phyloP scores from a whole-genome alignment of 64 coral and sea anemone species.

The Orbicella faveolata region DNA sequence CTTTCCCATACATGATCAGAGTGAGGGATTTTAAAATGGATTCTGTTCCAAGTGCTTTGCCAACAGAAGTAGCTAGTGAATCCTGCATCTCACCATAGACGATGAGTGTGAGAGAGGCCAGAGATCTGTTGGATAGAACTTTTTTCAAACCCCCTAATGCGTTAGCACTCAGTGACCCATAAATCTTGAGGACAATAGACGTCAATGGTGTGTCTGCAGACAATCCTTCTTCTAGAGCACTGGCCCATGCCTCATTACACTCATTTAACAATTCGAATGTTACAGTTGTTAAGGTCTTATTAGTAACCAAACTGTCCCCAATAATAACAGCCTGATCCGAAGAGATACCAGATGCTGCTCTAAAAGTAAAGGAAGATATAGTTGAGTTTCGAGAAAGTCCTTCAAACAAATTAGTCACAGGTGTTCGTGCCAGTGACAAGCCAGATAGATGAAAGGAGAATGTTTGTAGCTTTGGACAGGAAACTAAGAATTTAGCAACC shows the following conservation, averaged over 20 bases:
- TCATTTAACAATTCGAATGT: not conserved
- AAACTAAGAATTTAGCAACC: not conserved
- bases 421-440: not conserved
- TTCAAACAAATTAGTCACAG: not conserved
- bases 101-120: not conserved
- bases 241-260: not conserved
- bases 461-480: not conserved
- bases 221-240: not conserved
- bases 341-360: accelerated
- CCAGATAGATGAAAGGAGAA: not conserved
- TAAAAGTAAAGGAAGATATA: not conserved
- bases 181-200: not conserved
- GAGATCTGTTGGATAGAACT: not conserved
- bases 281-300: not conserved
- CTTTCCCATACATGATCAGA: not conserved
- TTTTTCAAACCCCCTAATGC: not conserved
- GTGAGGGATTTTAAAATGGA: not conserved
- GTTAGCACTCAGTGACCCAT: not conserved
- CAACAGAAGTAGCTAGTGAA: not conserved
- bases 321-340: accelerated
- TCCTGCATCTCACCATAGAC: slow-evolving; percentile 4
- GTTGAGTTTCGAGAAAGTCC: not conserved
- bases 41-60: not conserved
- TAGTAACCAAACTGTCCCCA: not conserved
- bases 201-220: not conserved